Conservation (phyloP, 1,140 invertebrate species). For the Anoplophora glabripennis region DNA sequence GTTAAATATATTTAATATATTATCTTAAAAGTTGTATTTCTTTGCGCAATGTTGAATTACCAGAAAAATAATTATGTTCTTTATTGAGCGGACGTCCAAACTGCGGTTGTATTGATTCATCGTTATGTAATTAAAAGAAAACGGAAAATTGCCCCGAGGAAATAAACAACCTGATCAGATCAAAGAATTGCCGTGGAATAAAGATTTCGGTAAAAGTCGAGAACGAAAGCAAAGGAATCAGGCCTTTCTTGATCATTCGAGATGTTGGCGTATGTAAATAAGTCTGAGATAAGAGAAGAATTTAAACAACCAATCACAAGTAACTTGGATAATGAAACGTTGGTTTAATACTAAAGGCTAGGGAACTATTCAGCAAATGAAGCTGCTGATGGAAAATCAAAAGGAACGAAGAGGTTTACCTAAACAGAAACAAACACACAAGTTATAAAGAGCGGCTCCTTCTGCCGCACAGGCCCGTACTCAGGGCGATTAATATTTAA, state of each 20-base stretch:
- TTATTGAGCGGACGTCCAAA: too few species aligned
- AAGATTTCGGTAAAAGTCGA: background rate
- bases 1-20: too few species aligned
- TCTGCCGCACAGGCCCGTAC: conserved; percentile 17
- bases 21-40: too few species aligned
- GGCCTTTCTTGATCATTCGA: conserved; percentile 23
- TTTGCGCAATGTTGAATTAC: too few species aligned
- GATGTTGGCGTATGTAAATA: conserved; percentile 39
- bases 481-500: background rate
- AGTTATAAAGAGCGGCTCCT: conserved; percentile 45
- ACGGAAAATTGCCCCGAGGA: background rate
- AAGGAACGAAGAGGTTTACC: conserved; percentile 47
- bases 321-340: conserved; percentile 43
- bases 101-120: background rate
- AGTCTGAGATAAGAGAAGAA: conserved; percentile 44
- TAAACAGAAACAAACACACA: conserved; percentile 48
- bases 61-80: too few species aligned
- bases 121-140: conserved; percentile 1
- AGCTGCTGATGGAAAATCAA: conserved; percentile 48
- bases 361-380: conserved; percentile 45
- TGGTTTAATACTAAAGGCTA: conserved; percentile 38
- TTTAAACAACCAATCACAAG: conserved; percentile 41
- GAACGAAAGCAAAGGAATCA: conserved; percentile 8
- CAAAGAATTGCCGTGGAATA: conserved; percentile 5
- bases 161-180: background rate